phyloP scores from a whole-genome alignment of 2,797 vertebrate genomes.

The Peromyscus aztecus region DNA sequence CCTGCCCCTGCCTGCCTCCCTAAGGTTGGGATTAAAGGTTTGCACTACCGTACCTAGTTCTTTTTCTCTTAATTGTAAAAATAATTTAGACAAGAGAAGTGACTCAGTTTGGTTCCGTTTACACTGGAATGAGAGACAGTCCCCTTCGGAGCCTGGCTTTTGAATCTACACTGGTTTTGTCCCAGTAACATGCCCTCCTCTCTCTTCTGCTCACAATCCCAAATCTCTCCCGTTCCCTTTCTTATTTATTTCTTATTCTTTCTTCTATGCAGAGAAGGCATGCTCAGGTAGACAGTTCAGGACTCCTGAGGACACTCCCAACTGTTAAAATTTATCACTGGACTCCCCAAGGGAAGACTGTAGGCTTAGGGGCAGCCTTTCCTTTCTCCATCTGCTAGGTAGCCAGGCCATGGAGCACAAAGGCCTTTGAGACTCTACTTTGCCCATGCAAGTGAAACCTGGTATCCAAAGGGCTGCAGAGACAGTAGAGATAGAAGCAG shows the following conservation, averaged over 20 bases:
- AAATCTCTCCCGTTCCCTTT: neutral
- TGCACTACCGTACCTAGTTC: neutral
- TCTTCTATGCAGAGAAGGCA: neutral
- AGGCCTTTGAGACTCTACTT: neutral
- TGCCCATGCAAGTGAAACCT: neutral
- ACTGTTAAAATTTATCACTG: neutral
- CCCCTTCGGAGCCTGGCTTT: neutral
- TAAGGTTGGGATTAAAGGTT: neutral
- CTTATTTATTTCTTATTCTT: neutral
- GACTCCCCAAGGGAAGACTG: neutral
- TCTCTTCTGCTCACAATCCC: neutral
- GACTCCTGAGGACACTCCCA: neutral
- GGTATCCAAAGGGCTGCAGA: neutral
- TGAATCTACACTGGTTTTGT: neutral
- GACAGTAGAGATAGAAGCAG: neutral
- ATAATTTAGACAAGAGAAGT: neutral
- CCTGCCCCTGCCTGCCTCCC: neutral
- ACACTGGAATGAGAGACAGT: neutral
- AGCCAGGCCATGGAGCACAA: neutral
- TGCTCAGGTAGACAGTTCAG: neutral
- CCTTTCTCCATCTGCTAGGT: neutral
- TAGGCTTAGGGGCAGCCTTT: neutral
- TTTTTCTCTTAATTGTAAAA: constrained; percentile 1
- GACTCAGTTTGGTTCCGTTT: neutral
- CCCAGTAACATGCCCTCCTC: neutral